Evolutionary conservation across 1,140 invertebrate species (phyloP), one percentile per base, ranked within the genome.

Genomic region (Caenorhabditis tropicalis): DNA sequence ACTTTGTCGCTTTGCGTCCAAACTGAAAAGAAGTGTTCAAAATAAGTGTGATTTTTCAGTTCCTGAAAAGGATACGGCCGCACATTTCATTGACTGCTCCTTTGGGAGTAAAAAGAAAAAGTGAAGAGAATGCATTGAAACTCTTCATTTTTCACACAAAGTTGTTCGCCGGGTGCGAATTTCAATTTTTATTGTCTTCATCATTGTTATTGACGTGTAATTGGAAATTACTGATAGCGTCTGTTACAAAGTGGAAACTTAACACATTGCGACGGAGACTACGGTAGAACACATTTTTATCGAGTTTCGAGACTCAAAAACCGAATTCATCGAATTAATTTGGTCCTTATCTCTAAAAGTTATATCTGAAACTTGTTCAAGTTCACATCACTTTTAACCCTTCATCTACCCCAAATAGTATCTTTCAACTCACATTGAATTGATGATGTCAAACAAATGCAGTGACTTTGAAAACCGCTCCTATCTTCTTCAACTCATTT

Each of bases 401-500:
- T 6, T 43, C 39, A 43, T 43, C 39, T 43, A 43, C 12, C 39
- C 39, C 5, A n/a, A n/a, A n/a, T n/a, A n/a, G n/a, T n/a, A 43
- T 43, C 12, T 12, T 43, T 6, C 39, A 43, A 43, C 12, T 43
- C 12, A 5, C 12, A 5, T 43, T 43, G 15, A 56, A 56, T 10
- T 24, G 53, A 56, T 56, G 53, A 56, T 56, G 53, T 56, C 53
- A 56, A 56, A 56, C 21, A 56, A 56, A 43, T 5, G 39, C 39
- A 43, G 39, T 19, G 29, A 65, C 58, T 65, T 65, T 31, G 36
- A 65, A 65, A 36, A 36, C 31, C 31, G 24, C 6, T 33, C 19
- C 53, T 56, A 56, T 56, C 53, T 56, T 56, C 53, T 56, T 56
- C 15, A 36, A 65, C 33, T 65, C 31, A 36, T 65, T 65, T 65